Evolutionary conservation across 2,797 vertebrate genomes (phyloP).

Genomic region (Allobates femoralis): DNA sequence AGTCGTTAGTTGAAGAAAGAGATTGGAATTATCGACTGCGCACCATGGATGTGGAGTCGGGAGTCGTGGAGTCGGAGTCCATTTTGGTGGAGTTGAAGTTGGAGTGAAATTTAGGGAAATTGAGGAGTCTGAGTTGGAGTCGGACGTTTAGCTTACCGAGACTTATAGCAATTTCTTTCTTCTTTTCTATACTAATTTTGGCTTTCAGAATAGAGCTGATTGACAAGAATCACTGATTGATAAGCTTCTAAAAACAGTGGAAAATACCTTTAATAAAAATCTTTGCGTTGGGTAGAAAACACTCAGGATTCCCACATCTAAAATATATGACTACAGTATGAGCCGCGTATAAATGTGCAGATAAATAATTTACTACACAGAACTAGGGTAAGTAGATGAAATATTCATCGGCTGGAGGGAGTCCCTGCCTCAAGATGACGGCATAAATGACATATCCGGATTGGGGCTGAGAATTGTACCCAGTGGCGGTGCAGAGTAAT

Average conservation of each 20-base stretch:
- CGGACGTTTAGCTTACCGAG: too few relatives aligned
- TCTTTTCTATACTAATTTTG: too few relatives aligned
- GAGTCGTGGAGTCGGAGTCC: too few relatives aligned
- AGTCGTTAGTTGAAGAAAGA: too few relatives aligned
- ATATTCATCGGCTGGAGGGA: slow-evolving; percentile 22
- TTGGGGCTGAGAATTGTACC: background rate
- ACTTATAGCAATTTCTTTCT: too few relatives aligned
- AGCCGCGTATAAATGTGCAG: background rate
- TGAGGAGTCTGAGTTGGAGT: too few relatives aligned
- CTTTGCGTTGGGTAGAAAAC: background rate
- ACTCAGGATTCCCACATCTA: background rate
- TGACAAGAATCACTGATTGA: too few relatives aligned
- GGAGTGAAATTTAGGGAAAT: too few relatives aligned
- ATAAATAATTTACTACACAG: slow-evolving; percentile 23
- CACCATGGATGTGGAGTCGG: too few relatives aligned
- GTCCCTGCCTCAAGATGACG: slow-evolving; percentile 20
- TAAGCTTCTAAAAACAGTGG: background rate
- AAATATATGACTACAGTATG: background rate
- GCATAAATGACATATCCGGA: background rate
- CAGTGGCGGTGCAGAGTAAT: background rate
- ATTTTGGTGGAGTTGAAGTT: too few relatives aligned
- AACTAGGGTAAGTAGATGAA: slow-evolving; percentile 32
- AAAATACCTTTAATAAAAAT: slow-evolving; percentile 2
- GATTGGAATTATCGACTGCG: too few relatives aligned
- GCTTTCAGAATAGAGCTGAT: too few relatives aligned